Conservation (phyloP, 2,797 vertebrate species). For the Phalanger gymnotis region DNA sequence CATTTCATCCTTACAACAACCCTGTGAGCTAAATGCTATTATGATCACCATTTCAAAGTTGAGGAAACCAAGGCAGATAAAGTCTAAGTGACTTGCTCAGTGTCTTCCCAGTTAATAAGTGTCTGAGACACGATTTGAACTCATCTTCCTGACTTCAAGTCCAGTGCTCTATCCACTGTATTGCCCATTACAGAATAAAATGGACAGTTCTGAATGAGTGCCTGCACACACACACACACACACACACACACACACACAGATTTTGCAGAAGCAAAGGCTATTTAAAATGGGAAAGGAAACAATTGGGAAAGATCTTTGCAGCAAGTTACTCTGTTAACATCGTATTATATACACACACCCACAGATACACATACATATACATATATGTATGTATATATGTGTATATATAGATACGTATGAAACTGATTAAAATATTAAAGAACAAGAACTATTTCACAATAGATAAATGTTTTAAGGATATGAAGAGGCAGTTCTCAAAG, state of each 20-base stretch:
- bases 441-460: not conserved
- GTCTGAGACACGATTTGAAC: not conserved
- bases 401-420: no score
- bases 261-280: not conserved
- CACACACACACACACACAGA: no score
- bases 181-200: not conserved
- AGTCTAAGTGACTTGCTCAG: not conserved
- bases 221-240: no score
- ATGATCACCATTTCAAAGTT: not conserved
- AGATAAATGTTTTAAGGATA: not conserved
- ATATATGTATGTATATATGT: no score
- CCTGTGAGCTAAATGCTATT: not conserved
- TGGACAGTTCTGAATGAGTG: not conserved
- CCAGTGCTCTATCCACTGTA: not conserved
- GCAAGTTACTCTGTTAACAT: not conserved
- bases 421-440: no score
- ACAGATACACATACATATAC: no score
- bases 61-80: not conserved
- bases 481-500: not conserved
- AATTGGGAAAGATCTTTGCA: not conserved
- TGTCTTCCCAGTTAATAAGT: not conserved
- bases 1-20: no score
- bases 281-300: not conserved
- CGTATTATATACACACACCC: no score
- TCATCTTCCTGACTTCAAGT: not conserved